phyloP scores from a whole-genome alignment of 2,888 invertebrate genomes.

The Odontocerum albicorne region DNA sequence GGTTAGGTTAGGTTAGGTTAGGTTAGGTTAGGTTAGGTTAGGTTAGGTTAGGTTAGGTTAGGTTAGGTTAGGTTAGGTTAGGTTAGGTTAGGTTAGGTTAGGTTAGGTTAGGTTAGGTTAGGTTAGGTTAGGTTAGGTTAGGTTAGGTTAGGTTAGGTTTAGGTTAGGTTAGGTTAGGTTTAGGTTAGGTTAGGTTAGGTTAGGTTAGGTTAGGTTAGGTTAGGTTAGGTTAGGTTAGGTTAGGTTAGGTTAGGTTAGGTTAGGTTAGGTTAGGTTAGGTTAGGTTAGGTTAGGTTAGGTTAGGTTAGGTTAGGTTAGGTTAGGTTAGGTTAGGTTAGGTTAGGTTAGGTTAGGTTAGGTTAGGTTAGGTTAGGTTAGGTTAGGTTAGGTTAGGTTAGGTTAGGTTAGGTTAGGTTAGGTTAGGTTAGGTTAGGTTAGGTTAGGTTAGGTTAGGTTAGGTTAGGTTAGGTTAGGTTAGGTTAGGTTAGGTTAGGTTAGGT shows the following conservation, averaged over 20 bases:
- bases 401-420: slow-evolving; percentile 5
- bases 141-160: too few species aligned
- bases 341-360: slow-evolving; percentile 5
- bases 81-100: slow-evolving; percentile 27
- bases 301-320: slow-evolving; percentile 9
- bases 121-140: slow-evolving; percentile 23
- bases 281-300: slow-evolving; percentile 11
- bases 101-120: slow-evolving; percentile 26
- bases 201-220: slow-evolving; percentile 23
- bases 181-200: too few species aligned
- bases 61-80: slow-evolving; percentile 28
- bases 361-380: slow-evolving; percentile 5
- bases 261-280: slow-evolving; percentile 3
- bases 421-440: neutral
- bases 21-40: neutral
- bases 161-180: too few species aligned
- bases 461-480: neutral
- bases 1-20: neutral
- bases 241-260: slow-evolving; percentile 24
- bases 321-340: slow-evolving; percentile 5
- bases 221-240: slow-evolving; percentile 24
- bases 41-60: slow-evolving; percentile 12
- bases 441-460: slow-evolving; percentile 1
- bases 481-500: neutral
- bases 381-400: slow-evolving; percentile 5